A percentile compares a stretch with the other conserved stretches of the same genome.
Evolutionary conservation across 1,140 invertebrate species (phyloP).

Genomic region (Hermetia illucens): DNA sequence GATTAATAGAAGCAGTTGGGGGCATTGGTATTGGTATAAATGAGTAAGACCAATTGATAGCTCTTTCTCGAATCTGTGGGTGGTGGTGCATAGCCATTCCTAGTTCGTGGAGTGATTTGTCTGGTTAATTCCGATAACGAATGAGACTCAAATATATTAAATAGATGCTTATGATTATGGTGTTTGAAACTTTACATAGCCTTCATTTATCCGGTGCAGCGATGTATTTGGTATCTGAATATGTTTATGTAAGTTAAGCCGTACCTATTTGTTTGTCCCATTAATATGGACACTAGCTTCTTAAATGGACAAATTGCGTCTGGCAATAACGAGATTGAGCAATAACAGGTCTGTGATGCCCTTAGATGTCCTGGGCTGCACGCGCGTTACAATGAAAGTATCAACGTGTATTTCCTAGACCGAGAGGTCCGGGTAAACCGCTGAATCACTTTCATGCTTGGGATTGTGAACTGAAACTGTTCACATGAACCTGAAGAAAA

Average conservation of each 20-base stretch:
- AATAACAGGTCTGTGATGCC: constrained; percentile 74
- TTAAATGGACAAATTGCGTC: constrained; percentile 47
- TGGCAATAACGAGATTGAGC: constrained; percentile 57
- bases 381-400: constrained; percentile 65
- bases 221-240: not conserved
- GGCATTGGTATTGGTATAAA: constrained; percentile 66
- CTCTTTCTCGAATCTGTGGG: constrained; percentile 77
- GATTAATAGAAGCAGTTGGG: constrained; percentile 61
- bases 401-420: constrained; percentile 48
- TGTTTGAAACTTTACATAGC: too few species aligned
- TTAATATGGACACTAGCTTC: constrained; percentile 42
- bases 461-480: constrained; percentile 68
- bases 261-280: constrained; percentile 3
- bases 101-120: constrained; percentile 80
- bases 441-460: constrained; percentile 60
- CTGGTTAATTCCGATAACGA: constrained; percentile 78
- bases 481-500: constrained; percentile 67
- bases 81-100: constrained; percentile 82
- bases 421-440: constrained; percentile 54
- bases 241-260: constrained; percentile 1
- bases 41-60: constrained; percentile 81
- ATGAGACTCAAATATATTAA: constrained; percentile 41
- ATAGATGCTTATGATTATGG: constrained; percentile 2
- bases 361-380: constrained; percentile 66
- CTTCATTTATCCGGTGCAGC: not conserved